phyloP scores from a whole-genome alignment of 2,888 invertebrate genomes.

The Rhamphomyia laevipes region DNA sequence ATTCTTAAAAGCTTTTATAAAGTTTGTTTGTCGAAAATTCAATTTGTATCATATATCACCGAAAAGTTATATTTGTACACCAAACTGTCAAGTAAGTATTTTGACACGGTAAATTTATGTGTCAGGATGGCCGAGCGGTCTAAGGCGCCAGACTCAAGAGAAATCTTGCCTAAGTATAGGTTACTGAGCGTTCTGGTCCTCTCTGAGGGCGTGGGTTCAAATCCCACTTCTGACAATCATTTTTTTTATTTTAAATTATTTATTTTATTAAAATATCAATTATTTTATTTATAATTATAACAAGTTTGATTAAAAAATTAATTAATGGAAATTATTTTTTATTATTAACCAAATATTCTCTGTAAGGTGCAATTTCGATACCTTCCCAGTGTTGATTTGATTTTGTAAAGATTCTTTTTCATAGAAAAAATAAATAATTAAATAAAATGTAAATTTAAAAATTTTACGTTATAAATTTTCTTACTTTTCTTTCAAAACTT shows the following conservation, averaged over 20 bases:
- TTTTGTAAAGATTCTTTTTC: constrained; percentile 4
- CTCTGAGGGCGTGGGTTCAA: constrained; percentile 22
- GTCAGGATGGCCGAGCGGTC: constrained; percentile 3
- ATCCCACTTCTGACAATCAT: constrained; percentile 18
- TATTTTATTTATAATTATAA: not conserved
- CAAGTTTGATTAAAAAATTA: not conserved
- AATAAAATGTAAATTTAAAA: not conserved
- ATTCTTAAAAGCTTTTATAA: no score
- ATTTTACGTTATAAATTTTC: constrained; percentile 14
- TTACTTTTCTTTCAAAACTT: constrained; percentile 51
- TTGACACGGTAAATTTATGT: no score
- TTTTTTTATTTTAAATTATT: not conserved
- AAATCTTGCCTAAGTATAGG: not conserved
- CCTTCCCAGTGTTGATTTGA: constrained; percentile 46
- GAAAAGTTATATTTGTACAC: no score
- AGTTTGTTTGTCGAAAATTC: no score
- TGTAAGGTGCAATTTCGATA: constrained; percentile 41
- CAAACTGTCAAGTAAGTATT: no score
- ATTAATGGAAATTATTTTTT: not conserved
- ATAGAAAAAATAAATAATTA: not conserved
- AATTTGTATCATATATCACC: no score
- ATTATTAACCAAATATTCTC: constrained; percentile 13
- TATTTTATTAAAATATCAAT: not conserved
- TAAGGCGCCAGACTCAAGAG: constrained; percentile 3
- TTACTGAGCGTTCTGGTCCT: constrained; percentile 19